Base-by-base conservation (phyloP, 2,113 vertebrate species). In the Orientallactaga bullata region DNA sequence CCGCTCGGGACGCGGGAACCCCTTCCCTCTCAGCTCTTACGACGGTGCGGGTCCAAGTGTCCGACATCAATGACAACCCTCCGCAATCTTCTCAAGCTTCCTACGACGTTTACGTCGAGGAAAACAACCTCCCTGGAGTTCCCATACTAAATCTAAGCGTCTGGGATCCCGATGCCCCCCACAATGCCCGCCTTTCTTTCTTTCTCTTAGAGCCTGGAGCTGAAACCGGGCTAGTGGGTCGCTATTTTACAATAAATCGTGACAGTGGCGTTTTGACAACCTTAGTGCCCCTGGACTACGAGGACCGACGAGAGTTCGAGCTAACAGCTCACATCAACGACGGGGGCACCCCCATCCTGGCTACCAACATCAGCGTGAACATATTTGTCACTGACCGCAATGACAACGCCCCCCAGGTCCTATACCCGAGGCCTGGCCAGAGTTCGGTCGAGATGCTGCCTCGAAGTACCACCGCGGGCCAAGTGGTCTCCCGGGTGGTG, bases 101-200 rank as follows among this genome's bases (percentile, higher is more conserved):
- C 8, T 99, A 99, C 1, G 98, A 98, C 42, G 98, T 99, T 0
- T 99, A 99, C 35, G 97, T 99, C 15, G 98, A 97, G 18, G 99
- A 99, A 95, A 99, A 99, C 77, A 99, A 98, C 2, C 18, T 96
- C 0, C 97, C 99, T 0, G 99, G 99, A 3, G 98, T 98, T 32
- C 98, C 99, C 32, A 96, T 99, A 58, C 98, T 89, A 69, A 98
- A 99, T 0, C 95, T 99, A 12, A 99, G 98, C 0, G 98, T 99
- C 94, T 97, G 97, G 94, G 99, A 99, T 89, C 98, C 98, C 0
- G 92, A 98, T 93, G 94, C 97, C 4, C 97, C 97, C 5, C 98
- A 94, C 93, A 99, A 99, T 0, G 98, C 98, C 26, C 97, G 94
- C 68, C 98, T 99, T 13, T 98, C 98, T 32, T 99, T 99, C 90